Percentiles rank a stretch among this genome's conserved stretches.
Evolutionary conservation across 2,797 vertebrate species (phyloP).

Genomic region (Dromococcyx pavoninus): DNA sequence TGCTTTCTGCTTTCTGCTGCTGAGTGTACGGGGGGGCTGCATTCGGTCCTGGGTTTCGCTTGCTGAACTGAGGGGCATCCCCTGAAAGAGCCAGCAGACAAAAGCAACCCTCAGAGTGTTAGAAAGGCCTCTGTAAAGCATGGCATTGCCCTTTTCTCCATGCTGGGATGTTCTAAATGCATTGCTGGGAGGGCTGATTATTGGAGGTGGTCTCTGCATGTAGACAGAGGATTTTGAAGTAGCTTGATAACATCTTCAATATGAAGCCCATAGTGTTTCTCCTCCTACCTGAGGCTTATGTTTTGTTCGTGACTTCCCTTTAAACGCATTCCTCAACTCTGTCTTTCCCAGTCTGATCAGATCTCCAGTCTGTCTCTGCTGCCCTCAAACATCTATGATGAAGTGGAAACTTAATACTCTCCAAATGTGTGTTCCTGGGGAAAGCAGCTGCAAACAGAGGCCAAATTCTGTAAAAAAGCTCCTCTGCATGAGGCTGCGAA

Average conservation of each 20-base stretch:
- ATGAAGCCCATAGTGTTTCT: not conserved
- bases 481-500: not conserved
- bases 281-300: fast-evolving
- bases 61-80: not conserved
- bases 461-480: not conserved
- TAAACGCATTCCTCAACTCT: constrained; percentile 1
- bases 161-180: constrained; percentile 19
- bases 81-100: not conserved
- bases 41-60: fast-evolving
- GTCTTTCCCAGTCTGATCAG: constrained; percentile 21
- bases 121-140: not conserved
- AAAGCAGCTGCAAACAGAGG: not conserved
- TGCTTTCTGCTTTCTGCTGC: not conserved
- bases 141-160: not conserved
- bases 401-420: not conserved
- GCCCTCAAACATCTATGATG: not conserved
- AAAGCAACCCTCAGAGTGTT: not conserved
- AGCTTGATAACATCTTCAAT: not conserved
- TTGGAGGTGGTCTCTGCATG: not conserved
- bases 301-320: not conserved
- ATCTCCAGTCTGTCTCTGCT: constrained; percentile 17
- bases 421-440: not conserved
- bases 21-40: not conserved
- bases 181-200: not conserved
- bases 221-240: not conserved